Base-by-base conservation (phyloP, 1,140 invertebrate species). In the Cherax destructor region DNA sequence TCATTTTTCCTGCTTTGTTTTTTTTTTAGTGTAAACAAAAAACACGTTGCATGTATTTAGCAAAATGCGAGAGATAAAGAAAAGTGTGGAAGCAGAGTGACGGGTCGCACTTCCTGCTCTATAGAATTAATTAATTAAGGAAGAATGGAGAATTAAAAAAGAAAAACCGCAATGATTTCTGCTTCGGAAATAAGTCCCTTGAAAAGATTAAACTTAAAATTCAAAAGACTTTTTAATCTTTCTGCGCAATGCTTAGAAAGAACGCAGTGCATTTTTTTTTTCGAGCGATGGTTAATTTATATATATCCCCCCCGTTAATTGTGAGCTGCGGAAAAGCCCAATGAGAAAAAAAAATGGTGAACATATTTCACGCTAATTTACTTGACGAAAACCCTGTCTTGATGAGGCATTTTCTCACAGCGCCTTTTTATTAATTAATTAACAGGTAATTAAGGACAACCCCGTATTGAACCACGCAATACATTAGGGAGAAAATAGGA, bases 291-390 rank as follows among this genome's bases (percentile, higher is more conserved):
- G 13, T 6, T 13, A 21, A 65, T 65, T 56, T 56, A 56, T 56
- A 56, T 69, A 6, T 69, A 13, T n/a, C n/a, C 21, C 18, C 18
- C 21, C 65, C 69, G 30, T 74, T 74, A 41, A 30, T 21, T 24
- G 7, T 30, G 69, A 30, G 6, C 69, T 30, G 69, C 24, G 69
- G 24, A 74, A 74, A 74, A 5, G 24, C 24, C 21, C 69, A 10
- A 24, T 74, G 69, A 30, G 30, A 9, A 74, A 16, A 74, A 74
- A 74, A 30, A 21, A 30, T 21, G 7, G n/a, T 6, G n/a, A 24
- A 74, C 69, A 74, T 74, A 74, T 74, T 74, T 74, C 69, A 30
- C 24, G 24, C 24, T 74, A 74, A 74, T 74, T 74, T 16, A 13
- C 52, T 3, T 21, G 69, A 30, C 16, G 24, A 30, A 21, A 30